Evolutionary conservation across 2,113 vertebrate species (phyloP), one percentile per base, ranked within the genome.

Genomic region (Trematomus loennbergii): DNA sequence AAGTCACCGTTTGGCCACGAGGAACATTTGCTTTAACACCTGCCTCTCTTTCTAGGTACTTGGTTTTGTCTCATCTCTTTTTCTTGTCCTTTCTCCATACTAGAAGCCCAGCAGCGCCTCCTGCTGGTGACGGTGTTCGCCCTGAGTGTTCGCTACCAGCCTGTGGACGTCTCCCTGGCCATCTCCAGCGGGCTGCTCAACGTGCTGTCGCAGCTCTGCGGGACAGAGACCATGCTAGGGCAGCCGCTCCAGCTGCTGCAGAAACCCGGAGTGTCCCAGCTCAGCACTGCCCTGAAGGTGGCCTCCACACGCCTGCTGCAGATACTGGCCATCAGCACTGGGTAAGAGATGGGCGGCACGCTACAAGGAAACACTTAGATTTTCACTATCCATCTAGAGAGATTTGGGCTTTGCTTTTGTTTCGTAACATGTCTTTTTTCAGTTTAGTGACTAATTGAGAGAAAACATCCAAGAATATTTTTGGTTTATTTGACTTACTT

Each of bases 241-340:
- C 98, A 98, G 33, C 96, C 97, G 0, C 94, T 99, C 43, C 98
- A 99, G 80, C 90, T 99, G 74, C 90, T 99, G 57, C 97, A 97
- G 68, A 99, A 98, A 85, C 97, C 96, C 0, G 97, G 97, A 0
- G 90, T 97, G 85, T 99, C 98, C 46, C 98, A 98, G 94, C 97
- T 99, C 78, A 97, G 97, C 94, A 98, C 96, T 0, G 98, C 98
- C 61, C 95, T 99, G 72, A 98, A 98, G 92, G 97, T 99, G 87
- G 98, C 98, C 59, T 98, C 98, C 87, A 99, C 98, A 0, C 95
- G 98, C 25, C 91, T 99, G 20, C 96, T 99, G 54, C 98, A 99
- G 90, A 99, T 99, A 81, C 94, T 99, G 0, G 97, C 98, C 86
- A 99, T 99, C 92, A 99, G 97, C 87, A 99, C 98, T 0, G 98